Base-by-base conservation (phyloP, 2,888 invertebrate species). In the Tenthredo amoena region DNA sequence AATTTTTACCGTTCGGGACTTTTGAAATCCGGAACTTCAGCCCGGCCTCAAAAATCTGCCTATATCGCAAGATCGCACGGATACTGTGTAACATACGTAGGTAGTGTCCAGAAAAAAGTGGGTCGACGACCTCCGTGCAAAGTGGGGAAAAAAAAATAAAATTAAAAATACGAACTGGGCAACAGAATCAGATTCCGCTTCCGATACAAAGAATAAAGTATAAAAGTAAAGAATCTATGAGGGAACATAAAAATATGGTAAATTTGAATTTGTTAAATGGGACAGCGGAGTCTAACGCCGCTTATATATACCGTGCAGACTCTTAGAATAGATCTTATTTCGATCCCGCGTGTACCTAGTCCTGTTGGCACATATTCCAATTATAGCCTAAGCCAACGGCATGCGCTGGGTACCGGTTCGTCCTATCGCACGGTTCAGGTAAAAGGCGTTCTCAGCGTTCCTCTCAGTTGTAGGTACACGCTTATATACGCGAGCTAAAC, bases 321-420 rank as follows among this genome's bases (percentile, higher is more conserved):
- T 81, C 55, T 26, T 50, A 31, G 77, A 77, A 77, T 77, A 37
- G 40, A 40, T 81, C 58, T 81, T 40, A 34, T 62, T 81, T 62
- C 40, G 62, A 81, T 81, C 58, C 50, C n/a, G 21, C 50, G 21
- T 40, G 50, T 83, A 83, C 83, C 83, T 82, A 83, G 83, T 68
- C 83, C 83, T 83, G 47, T 68, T 83, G 83, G 83, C 83, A 83
- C 83, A 83, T 83, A 83, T 83, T 83, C 83, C 68, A 71, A 83
- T 83, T 83, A 83, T 83, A 83, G 83, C 43, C 68, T 83, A 68
- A 83, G 83, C 83, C 68, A 83, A 83, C 83, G 83, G 83, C 83
- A 83, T 83, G 83, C 47, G 47, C 83, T 68, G 68, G 83, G 83
- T 83, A 83, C 83, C 83, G 83, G 83, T 83, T 83, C 83, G 55